These are phyloP conservation scores for Lonchura striata DNA, from an alignment of 2,113 vertebrate genomes.

Conservation along the genomic window DNA sequence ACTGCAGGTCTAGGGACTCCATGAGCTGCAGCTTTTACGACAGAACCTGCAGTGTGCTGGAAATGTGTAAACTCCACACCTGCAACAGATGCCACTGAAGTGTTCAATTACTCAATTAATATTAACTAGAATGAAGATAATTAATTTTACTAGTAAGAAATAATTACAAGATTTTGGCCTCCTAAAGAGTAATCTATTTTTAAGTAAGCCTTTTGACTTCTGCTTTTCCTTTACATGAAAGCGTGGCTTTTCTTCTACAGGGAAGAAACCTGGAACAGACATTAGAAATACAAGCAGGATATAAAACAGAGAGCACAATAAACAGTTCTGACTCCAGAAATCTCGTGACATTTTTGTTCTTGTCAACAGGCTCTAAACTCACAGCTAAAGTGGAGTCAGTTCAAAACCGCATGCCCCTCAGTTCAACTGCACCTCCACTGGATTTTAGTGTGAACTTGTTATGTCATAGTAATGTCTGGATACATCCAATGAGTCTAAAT, in stretches of 20 bases:
- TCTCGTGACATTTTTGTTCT: neutral
- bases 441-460: neutral
- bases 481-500: neutral
- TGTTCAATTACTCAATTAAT: neutral
- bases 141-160: neutral
- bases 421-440: neutral
- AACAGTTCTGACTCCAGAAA: neutral
- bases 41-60: neutral
- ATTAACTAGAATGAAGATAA: neutral
- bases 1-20: neutral
- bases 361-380: neutral
- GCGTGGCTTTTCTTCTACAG: neutral
- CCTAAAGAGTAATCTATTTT: neutral
- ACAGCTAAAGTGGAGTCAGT: neutral
- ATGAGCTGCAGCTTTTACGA: neutral
- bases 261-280: neutral
- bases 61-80: neutral
- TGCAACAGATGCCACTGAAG: neutral
- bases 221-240: neutral
- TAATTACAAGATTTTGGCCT: neutral
- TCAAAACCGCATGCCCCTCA: neutral
- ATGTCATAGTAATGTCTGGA: neutral
- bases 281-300: neutral
- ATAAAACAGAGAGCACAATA: neutral
- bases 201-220: neutral